Percentiles rank a stretch among this genome's conserved stretches.
Conservation (phyloP, 2,797 vertebrate genomes). For the Moxostoma hubbsi region DNA sequence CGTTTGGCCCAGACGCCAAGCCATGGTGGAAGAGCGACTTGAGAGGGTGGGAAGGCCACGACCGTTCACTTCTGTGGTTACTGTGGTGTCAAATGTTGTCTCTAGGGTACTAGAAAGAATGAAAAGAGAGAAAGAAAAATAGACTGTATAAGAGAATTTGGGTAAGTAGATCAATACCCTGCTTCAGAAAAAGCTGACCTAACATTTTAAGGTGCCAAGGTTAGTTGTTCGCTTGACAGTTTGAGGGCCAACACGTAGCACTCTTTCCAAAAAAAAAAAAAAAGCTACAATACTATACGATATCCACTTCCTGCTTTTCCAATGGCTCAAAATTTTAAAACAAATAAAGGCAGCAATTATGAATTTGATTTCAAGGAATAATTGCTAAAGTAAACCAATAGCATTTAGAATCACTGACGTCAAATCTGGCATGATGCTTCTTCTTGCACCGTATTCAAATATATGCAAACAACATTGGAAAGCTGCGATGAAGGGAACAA, state of each 20-base stretch:
- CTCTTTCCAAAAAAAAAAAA: background rate
- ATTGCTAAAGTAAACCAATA: no score
- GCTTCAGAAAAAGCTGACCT: slow-evolving; percentile 10
- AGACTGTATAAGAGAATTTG: slow-evolving; percentile 44
- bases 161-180: slow-evolving; percentile 44
- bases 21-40: slow-evolving; percentile 86
- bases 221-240: background rate
- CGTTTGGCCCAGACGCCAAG: slow-evolving; percentile 91
- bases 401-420: no score
- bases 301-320: background rate
- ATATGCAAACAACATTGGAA: no score
- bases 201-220: slow-evolving; percentile 10
- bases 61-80: slow-evolving; percentile 97
- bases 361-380: no score
- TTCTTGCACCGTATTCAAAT: no score
- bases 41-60: slow-evolving; percentile 86
- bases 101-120: slow-evolving; percentile 87
- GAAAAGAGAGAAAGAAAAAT: background rate
- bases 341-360: no score
- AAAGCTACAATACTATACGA: background rate
- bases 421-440: no score
- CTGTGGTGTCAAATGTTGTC: slow-evolving; percentile 95
- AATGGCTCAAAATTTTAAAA: background rate
- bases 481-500: no score
- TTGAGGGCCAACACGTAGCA: background rate